Percentiles rank a stretch among this genome's conserved stretches.
Conservation (phyloP, 2,797 vertebrate species). For the Pseudocheirus occidentalis region DNA sequence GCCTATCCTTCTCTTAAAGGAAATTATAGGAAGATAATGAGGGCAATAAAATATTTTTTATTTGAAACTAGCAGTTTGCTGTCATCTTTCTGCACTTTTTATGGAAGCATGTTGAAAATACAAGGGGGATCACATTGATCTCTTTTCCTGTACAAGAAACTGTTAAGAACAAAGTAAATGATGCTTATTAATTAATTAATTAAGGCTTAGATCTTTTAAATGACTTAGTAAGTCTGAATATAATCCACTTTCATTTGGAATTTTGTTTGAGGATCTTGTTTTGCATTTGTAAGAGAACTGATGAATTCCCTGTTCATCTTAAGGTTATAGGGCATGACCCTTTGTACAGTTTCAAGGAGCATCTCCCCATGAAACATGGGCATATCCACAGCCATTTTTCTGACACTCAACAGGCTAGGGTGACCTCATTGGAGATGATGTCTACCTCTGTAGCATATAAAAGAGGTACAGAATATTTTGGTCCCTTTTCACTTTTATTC, state of each 20-base stretch:
- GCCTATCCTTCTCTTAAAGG: background rate
- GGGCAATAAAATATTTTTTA: background rate
- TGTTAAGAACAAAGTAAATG: slow-evolving; percentile 55
- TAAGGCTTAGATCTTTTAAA: slow-evolving; percentile 37
- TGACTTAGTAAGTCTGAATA: slow-evolving; percentile 7
- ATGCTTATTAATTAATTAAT: slow-evolving; percentile 27
- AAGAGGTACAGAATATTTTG: background rate
- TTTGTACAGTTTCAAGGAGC: background rate
- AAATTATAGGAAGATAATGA: background rate
- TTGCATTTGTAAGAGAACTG: background rate
- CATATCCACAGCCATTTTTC: background rate
- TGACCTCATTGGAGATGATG: background rate
- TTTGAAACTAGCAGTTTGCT: slow-evolving; percentile 5
- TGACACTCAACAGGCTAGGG: background rate
- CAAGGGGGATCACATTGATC: background rate
- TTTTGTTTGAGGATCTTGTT: background rate
- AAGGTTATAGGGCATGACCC: background rate
- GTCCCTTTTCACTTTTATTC: background rate
- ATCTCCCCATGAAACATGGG: background rate
- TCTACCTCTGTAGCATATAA: background rate
- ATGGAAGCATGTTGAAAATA: slow-evolving; percentile 4
- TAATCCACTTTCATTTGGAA: slow-evolving; percentile 20
- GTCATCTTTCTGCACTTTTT: slow-evolving; percentile 5
- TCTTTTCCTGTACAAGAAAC: slow-evolving; percentile 27
- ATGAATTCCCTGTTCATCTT: background rate